Evolutionary conservation across 2,797 vertebrate species (phyloP).

Genomic region (Bovichtus diacanthus): DNA sequence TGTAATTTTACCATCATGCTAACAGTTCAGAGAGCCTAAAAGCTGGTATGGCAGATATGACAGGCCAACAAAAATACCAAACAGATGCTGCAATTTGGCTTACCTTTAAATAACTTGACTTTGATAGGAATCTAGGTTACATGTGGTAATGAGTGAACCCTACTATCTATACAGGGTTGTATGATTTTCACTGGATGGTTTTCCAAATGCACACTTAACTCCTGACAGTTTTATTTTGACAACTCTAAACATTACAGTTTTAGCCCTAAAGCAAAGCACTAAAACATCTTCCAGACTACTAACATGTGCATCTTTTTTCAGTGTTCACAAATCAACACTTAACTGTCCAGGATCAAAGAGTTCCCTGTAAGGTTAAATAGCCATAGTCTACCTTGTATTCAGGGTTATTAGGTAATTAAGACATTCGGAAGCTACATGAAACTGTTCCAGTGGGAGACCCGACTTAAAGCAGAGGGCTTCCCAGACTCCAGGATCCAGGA

Average conservation of each 20-base stretch:
- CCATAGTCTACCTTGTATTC: background rate
- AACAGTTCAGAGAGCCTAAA: background rate
- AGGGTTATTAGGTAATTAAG: background rate
- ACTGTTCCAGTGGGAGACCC: background rate
- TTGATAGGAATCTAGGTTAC: slow-evolving; percentile 46
- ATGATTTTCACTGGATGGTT: slow-evolving; percentile 36
- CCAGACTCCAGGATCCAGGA: background rate
- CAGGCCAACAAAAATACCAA: slow-evolving; percentile 36
- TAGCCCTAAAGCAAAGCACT: background rate
- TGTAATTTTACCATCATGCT: background rate
- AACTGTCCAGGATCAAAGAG: background rate
- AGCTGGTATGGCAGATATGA: background rate
- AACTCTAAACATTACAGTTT: background rate
- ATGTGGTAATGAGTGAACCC: slow-evolving; percentile 20
- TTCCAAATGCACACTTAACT: slow-evolving; percentile 1
- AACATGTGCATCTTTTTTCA: background rate
- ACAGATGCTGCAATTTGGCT: slow-evolving; percentile 54
- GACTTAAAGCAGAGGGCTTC: background rate
- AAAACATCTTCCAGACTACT: background rate
- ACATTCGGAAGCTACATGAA: background rate
- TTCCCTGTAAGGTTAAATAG: background rate
- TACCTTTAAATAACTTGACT: slow-evolving; percentile 57
- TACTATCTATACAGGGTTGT: background rate
- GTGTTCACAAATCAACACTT: slow-evolving; percentile 18
- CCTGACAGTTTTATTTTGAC: background rate